Evolutionary conservation across 2,888 invertebrate species (phyloP), one percentile per base, ranked within the genome.

Genomic region (Euzophera pinguis): DNA sequence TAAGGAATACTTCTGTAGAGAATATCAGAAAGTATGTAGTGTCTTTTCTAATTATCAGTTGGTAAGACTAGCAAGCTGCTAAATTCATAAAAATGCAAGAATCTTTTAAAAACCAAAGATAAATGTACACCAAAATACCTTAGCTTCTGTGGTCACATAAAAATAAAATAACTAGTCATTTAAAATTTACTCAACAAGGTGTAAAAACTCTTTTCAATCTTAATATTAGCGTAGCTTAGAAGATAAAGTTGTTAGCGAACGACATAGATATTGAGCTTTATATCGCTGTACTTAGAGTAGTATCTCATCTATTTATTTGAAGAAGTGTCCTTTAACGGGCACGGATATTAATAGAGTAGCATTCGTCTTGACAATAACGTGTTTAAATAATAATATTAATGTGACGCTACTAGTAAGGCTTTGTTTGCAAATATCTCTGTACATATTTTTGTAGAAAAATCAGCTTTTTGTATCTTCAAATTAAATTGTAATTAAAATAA

Each of bases 351-450:
- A 50, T 48, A 41, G 51, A 52, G 37, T 53, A 54, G 52, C 37
- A 45, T 55, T 53, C 54, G 51, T 60, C 54, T 67, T 58, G 75
- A 75, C 75, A 75, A 75, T 75, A 73, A 75, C 57, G 58, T 63
- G 53, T 63, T 53, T 54, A 59, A 45, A 55, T 59, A 60, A 57
- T 53, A 50, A 52, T 59, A 65, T 63, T 42, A 56, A 52, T 32
- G 50, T 43, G 47, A 43, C 49, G 64, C 65, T 68, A 63, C 65
- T 67, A 55, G 67, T 64, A 64, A 55, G 29, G 65, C 64, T 67
- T 65, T 34, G 56, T 56, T 50, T 53, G 54, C 48, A 52, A 12
- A 16, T 29, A 39, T 14, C n/a, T 38, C 29, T 50, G 49, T 50
- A 50, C n/a, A 50, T 50, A 50, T 32, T 50, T 39, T 39, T 39